Evolutionary conservation across 1,140 invertebrate genomes (phyloP).

Genomic region (Pseudomyrmex cubaensis): DNA sequence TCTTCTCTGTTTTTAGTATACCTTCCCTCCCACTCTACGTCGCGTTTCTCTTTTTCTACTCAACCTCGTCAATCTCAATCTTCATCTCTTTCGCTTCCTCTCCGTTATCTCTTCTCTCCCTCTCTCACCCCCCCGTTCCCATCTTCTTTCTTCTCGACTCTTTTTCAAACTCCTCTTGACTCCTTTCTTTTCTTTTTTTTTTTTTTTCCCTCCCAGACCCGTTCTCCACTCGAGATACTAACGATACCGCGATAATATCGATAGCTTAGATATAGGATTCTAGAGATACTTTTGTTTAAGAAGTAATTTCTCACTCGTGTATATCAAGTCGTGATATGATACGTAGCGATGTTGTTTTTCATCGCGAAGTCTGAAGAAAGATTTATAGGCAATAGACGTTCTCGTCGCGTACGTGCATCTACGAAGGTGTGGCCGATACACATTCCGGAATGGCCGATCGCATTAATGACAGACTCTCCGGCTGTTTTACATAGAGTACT

Average conservation of each 20-base stretch:
- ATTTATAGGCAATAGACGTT: conserved; percentile 26
- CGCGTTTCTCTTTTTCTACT: not conserved
- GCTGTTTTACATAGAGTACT: not conserved
- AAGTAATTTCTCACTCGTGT: conserved; percentile 10
- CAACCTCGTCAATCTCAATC: conserved; percentile 25
- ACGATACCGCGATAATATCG: conserved; percentile 7
- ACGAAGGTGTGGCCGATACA: conserved; percentile 4
- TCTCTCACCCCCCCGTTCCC: too few species aligned
- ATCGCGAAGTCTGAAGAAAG: conserved; percentile 23
- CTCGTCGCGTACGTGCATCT: not conserved
- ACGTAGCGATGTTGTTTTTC: conserved; percentile 4
- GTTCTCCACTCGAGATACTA: not conserved
- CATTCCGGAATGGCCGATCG: not conserved
- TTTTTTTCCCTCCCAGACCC: not conserved
- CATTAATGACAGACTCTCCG: not conserved
- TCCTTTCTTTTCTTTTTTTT: not conserved
- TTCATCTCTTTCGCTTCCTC: not conserved
- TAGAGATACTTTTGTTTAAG: conserved; percentile 2
- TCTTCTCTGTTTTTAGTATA: not conserved
- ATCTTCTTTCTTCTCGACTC: too few species aligned
- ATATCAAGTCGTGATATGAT: not conserved
- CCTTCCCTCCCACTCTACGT: not conserved
- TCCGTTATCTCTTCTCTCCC: too few species aligned
- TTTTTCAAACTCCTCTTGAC: conserved; percentile 29
- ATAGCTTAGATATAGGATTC: not conserved